These are phyloP conservation scores for Lepus europaeus DNA, from an alignment of 2,113 vertebrate species.

Conservation along the genomic window DNA sequence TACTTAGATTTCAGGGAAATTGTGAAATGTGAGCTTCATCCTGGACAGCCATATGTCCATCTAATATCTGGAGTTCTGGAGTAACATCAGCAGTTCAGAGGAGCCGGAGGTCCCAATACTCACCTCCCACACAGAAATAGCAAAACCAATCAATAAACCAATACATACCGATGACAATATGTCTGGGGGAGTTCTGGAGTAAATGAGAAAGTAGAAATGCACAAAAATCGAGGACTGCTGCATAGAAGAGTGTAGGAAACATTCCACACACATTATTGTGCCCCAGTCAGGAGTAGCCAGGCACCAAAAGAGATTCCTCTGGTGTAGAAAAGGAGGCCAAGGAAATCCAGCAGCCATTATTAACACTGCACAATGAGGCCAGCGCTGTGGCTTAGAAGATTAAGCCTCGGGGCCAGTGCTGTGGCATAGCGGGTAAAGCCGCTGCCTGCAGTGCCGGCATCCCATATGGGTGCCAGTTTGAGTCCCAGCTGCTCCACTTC, in stretches of 20 bases:
- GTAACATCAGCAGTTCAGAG: neutral
- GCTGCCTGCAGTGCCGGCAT: no score
- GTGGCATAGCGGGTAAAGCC: no score
- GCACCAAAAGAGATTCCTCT: neutral
- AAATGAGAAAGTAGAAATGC: neutral
- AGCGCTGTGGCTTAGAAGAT: no score
- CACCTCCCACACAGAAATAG: neutral
- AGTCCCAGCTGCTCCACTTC: no score
- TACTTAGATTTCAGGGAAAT: conserved; percentile 1
- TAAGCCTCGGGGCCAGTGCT: no score
- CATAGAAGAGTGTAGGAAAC: neutral
- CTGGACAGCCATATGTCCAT: neutral
- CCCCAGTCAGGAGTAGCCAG: neutral
- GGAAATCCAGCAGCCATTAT: neutral
- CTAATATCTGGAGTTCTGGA: neutral
- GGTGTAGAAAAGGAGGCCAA: neutral
- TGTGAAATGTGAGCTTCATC: neutral
- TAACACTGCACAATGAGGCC: neutral
- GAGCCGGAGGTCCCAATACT: no score
- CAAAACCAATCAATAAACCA: neutral
- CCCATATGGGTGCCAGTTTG: no score
- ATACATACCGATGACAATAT: neutral
- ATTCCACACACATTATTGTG: neutral
- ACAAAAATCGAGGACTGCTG: neutral
- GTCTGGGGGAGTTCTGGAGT: neutral